Conservation (phyloP, 2,797 vertebrate species). For the Octomys mimax region DNA sequence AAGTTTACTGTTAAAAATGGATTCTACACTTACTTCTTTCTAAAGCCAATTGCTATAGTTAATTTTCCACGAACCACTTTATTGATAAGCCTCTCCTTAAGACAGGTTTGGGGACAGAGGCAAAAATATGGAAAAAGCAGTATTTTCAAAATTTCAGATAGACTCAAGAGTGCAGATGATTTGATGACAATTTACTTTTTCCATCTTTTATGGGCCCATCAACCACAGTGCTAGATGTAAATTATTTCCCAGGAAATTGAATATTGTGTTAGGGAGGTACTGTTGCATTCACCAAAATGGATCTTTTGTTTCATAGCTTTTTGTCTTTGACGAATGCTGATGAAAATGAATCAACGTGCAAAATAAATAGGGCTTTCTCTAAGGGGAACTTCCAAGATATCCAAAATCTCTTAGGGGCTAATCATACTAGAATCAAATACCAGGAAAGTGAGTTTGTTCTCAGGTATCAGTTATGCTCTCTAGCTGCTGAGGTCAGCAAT, state of each 20-base stretch:
- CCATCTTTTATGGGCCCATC: background rate
- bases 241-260: conserved; percentile 11
- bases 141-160: background rate
- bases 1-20: background rate
- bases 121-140: background rate
- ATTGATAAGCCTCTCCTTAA: background rate
- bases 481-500: background rate
- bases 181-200: background rate
- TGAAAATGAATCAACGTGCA: background rate
- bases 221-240: background rate
- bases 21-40: background rate
- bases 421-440: background rate
- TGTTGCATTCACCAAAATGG: background rate
- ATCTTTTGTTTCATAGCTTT: background rate
- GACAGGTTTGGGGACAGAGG: too few species aligned
- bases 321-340: background rate
- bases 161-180: background rate
- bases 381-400: background rate
- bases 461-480: background rate
- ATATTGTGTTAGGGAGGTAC: background rate
- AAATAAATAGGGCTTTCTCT: background rate
- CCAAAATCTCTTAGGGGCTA: background rate
- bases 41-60: background rate
- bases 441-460: background rate
- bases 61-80: background rate